Conservation (phyloP, 92 coral and sea anemone genomes). For the Parazoanthus darwini region DNA sequence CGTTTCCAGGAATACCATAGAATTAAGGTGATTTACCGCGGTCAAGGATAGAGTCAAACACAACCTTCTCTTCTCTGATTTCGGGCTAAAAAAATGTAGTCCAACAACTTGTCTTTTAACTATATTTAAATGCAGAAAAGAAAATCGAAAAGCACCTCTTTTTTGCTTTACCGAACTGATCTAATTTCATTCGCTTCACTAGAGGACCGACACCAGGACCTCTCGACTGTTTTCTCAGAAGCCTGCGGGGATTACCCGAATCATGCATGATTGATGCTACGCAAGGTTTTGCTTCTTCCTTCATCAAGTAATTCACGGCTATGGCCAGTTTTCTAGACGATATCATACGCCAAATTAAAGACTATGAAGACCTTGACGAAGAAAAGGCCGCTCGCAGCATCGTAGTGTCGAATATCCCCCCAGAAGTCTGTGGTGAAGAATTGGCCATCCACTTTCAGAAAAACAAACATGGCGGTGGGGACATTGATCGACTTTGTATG, state of each 20-base stretch:
- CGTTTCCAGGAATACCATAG: not conserved
- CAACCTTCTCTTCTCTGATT: not conserved
- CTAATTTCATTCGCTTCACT: not conserved
- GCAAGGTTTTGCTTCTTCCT: not conserved
- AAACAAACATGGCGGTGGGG: conserved; percentile 79
- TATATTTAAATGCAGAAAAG: not conserved
- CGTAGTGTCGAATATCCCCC: conserved; percentile 57
- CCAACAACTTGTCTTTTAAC: not conserved
- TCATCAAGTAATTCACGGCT: not conserved
- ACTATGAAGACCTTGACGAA: conserved; percentile 39
- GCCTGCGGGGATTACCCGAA: conserved; percentile 47
- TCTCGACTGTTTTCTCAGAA: conserved; percentile 24
- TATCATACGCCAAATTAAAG: not conserved
- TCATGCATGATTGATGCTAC: not conserved
- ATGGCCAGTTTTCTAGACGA: conserved; percentile 3
- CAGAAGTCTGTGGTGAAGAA: conserved; percentile 31
- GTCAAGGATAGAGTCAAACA: not conserved
- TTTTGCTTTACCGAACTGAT: not conserved
- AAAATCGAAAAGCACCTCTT: not conserved
- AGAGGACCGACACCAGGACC: not conserved
- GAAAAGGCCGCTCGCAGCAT: conserved; percentile 55
- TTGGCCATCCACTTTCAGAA: conserved; percentile 73
- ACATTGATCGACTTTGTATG: conserved; percentile 50
- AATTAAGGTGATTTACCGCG: not conserved
- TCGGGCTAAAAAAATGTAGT: not conserved